Evolutionary conservation across 2,797 vertebrate genomes (phyloP), one percentile per base, ranked within the genome.

Genomic region (Chromobotia macracanthus): DNA sequence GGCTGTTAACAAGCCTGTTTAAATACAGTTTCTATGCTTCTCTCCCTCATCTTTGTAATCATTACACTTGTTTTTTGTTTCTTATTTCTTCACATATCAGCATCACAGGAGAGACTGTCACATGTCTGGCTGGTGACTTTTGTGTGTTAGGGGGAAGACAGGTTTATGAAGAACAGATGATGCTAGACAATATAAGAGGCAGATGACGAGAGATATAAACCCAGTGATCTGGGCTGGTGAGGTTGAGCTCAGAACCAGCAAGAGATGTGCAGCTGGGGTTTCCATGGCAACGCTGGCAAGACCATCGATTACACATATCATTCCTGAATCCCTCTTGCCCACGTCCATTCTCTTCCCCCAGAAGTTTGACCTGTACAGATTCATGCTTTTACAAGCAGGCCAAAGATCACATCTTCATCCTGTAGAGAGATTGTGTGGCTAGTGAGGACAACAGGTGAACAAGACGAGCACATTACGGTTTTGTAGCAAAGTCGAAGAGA

Each of bases 211-310:
- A 56, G 63, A 46, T 55, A 28, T 61, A 60, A 58, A 41, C 23
- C 38, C 23, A 25, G 5, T 25, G 74, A 65, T 67, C 63, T 67
- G 18, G 41, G 53, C 21, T 18, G 21, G 44, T 55, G 53, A 75
- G 64, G 56, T 70, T 61, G 55, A 75, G 64, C 64, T 70, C 50
- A 13, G 23, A 55, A 58, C 58, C 66, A 72, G 56, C 28, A 21
- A 61, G 65, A 60, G 75, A n/a, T n/a, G n/a, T n/a, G 81, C 75
- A 67, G 10, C 64, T 44, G 38, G 58, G 83, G 85, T 89, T 89
- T 84, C 86, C 79, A 88, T 87, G 84, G 84, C 70, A 81, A 89
- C 77, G 21, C 81, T 73, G 75, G 80, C 77, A 82, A 83, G 84
- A 78, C 84, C 82, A 88, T 86, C 75, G 77, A 83, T 75, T 77